Evolutionary conservation across 2,888 invertebrate genomes (phyloP), one percentile per base, ranked within the genome.

Genomic region (Rapana venosa): DNA sequence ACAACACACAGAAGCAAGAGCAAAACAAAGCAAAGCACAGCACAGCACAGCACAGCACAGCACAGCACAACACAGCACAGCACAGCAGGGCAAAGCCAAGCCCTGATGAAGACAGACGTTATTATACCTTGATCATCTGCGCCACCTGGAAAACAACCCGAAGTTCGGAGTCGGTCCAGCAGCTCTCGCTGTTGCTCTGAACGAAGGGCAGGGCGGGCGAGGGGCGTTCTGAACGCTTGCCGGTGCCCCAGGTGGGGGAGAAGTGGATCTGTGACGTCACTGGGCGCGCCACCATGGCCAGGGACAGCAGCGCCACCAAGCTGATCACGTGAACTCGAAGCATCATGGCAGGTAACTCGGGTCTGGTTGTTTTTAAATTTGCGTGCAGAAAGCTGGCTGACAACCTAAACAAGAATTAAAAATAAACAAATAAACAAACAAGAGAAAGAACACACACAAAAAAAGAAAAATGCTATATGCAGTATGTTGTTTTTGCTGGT

Each of bases 191-290:
- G 47, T 66, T 26, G 5, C 81, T 17, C 47, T 88, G 58, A n/a
- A 77, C 35, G 22, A 58, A 56, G n/a, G 74, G 56, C 17, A 30
- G 58, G 70, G 77, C 35, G 26, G 88, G 36, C 26, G 36, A 74
- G 0, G 77, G 79, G 26, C 83, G 61, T 22, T 85, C 89, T 32
- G 90, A 90, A 56, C 90, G 84, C 66, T 90, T 90, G 32, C 90
- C 90, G 11, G 90, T 85, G 8, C 90, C 90, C 90, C 90, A 90
- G 4, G 87, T 88, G 30, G 88, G 90, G 5, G 90, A 90, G 47
- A 90, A 90, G 85, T 90, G 88, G 88, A 90, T 90, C 86, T 90
- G 90, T 85, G 88, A 84, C 85, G 83, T 74, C 84, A 85, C 89
- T 2, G 89, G 84, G 20, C 83, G 30, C n/a, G 89, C 36, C 35